Percentiles rank a stretch among this genome's conserved stretches.
These are phyloP conservation scores for Rambutsinella grinnellia DNA, from an alignment of 2,888 invertebrate species.

Conservation along the genomic window DNA sequence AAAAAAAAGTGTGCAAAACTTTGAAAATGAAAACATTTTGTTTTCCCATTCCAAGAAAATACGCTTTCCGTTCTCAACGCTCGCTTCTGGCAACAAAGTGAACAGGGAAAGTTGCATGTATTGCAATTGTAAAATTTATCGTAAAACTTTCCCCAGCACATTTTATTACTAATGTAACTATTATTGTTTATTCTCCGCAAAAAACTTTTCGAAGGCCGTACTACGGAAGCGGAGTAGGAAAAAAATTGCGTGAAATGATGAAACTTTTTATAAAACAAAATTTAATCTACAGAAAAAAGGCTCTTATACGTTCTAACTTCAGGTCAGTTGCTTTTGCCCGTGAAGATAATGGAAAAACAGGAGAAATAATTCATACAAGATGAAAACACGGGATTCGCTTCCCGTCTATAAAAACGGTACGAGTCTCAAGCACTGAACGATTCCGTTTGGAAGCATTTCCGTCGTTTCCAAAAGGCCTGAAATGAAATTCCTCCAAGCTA, in stretches of 20 bases:
- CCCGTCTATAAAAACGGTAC: background rate
- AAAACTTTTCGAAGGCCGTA: background rate
- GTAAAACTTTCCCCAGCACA: slow-evolving; percentile 28
- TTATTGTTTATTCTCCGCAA: slow-evolving; percentile 36
- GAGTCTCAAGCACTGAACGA: background rate
- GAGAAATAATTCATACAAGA: background rate
- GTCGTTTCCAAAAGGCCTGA: background rate
- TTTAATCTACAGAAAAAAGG: background rate
- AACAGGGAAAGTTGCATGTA: slow-evolving; percentile 20
- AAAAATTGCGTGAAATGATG: background rate
- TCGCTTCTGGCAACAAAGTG: slow-evolving; percentile 6
- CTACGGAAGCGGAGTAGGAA: background rate
- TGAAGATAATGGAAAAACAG: background rate
- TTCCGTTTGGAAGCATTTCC: background rate
- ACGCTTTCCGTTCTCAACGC: no score
- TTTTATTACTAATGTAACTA: slow-evolving; percentile 25
- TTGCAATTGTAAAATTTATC: slow-evolving; percentile 45
- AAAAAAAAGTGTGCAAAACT: no score
- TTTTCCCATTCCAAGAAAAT: no score
- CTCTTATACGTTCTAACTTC: background rate
- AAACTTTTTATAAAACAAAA: background rate
- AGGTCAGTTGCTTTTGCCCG: no score
- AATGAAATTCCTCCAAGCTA: background rate
- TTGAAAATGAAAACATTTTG: no score
- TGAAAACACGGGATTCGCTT: background rate